Base-by-base conservation (phyloP, 2,888 invertebrate species). In the Drosophila nigricruria region DNA sequence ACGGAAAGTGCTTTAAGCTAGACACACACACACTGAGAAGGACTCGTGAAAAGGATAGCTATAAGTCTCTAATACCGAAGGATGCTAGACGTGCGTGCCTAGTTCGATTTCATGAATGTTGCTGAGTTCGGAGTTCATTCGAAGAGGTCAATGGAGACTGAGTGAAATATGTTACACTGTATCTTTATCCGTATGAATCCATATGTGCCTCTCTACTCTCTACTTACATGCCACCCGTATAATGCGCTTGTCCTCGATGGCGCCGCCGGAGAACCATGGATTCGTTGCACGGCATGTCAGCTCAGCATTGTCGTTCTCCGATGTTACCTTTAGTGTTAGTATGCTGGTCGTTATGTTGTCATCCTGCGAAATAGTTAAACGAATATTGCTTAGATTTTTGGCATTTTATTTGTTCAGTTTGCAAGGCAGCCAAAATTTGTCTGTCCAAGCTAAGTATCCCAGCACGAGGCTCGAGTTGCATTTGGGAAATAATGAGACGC, bases 221-320 rank as follows among this genome's bases (percentile, higher is more conserved):
- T 90, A 96, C 97, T 96, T 94, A 97, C 97, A 97, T 92, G 96
- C 95, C 84, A 97, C 96, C 91, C 96, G 95, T 81, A 97, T 94
- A 77, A 95, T 95, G 89, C 96, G 94, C 56, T 96, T 95, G 91
- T 97, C 96, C 93, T 97, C 97, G 60, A 96, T 94, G 57, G 96
- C 95, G 82, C 96, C 96, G 66, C 96, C 96, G 45, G 96, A 96
- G 93, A 97, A 96, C 94, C 97, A 96, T 0, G 97, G 96, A 94
- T 98, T 98, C 92, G 97, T 96, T 66, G 97, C 97, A 70, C 97
- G 95, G 92, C 97, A 98, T 65, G 96, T 95, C 73, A 98, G 94
- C 92, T 96, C 96, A 79, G 96, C 95, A 50, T 96, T 97, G 91
- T 97, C 96, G 93, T 97, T 97, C 81, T 96, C 96, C 69, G 96